phyloP scores from a whole-genome alignment of 2,888 invertebrate species.

The Alcis repandata region DNA sequence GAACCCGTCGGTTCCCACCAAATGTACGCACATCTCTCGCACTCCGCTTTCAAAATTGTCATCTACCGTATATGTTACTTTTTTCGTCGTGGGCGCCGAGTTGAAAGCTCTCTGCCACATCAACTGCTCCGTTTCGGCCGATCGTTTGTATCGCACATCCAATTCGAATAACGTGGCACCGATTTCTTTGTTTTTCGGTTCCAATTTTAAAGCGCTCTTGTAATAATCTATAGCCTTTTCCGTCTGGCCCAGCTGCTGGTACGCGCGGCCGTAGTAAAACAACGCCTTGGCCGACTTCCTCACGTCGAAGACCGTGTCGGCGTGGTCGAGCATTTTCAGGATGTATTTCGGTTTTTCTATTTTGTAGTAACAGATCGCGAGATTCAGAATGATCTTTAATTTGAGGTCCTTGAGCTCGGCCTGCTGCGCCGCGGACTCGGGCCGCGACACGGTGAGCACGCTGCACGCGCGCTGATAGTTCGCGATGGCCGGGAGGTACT shows the following conservation, averaged over 20 bases:
- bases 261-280: slow-evolving; percentile 72
- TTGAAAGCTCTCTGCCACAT: slow-evolving; percentile 75
- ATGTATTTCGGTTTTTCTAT: slow-evolving; percentile 71
- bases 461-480: slow-evolving; percentile 72
- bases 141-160: slow-evolving; percentile 60
- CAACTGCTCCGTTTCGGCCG: slow-evolving; percentile 59
- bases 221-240: slow-evolving; percentile 69
- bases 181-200: slow-evolving; percentile 78
- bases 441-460: slow-evolving; percentile 63
- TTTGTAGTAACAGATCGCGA: slow-evolving; percentile 76
- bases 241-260: slow-evolving; percentile 65
- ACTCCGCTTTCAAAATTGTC: slow-evolving; percentile 69
- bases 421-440: slow-evolving; percentile 58
- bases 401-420: slow-evolving; percentile 63
- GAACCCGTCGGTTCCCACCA: slow-evolving; percentile 64
- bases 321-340: slow-evolving; percentile 69
- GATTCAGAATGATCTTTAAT: slow-evolving; percentile 67
- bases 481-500: slow-evolving; percentile 64
- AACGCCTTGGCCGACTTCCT: slow-evolving; percentile 73
- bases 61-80: slow-evolving; percentile 65
- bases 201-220: slow-evolving; percentile 74
- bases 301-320: slow-evolving; percentile 66
- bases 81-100: slow-evolving; percentile 50
- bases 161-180: slow-evolving; percentile 65
- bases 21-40: slow-evolving; percentile 70